These are phyloP conservation scores for Tyrophagus putrescentiae DNA, from an alignment of 1,140 invertebrate species.

Conservation along the genomic window DNA sequence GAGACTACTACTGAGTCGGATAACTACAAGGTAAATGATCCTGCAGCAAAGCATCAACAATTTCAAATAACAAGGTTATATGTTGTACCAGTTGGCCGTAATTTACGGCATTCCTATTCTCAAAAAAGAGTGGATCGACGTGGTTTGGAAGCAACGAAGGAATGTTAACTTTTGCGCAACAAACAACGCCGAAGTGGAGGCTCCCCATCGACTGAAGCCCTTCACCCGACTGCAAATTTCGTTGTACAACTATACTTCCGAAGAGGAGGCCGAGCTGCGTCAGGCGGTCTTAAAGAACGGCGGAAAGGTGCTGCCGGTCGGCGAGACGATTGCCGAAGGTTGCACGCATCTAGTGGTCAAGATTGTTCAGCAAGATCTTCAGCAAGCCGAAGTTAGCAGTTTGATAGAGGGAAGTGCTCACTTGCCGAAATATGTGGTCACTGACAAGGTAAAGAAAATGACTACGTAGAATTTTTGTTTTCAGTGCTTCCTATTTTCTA, in stretches of 20 bases:
- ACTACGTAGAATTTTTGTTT: not conserved
- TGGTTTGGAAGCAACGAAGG: conserved; percentile 58
- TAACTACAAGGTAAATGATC: conserved; percentile 51
- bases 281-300: conserved; percentile 40
- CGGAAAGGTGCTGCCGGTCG: conserved; percentile 51
- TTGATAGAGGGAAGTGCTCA: conserved; percentile 17
- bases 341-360: conserved; percentile 73
- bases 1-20: conserved; percentile 67
- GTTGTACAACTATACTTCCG: conserved; percentile 72
- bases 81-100: conserved; percentile 46
- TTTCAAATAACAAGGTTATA: conserved; percentile 5
- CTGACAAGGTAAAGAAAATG: conserved; percentile 12
- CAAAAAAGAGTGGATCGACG: conserved; percentile 66
- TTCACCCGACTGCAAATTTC: conserved; percentile 70
- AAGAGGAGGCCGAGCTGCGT: conserved; percentile 76
- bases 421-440: conserved; percentile 6
- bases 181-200: conserved; percentile 51
- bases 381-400: conserved; percentile 15
- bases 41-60: not conserved
- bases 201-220: conserved; percentile 58
- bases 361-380: conserved; percentile 25
- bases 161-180: conserved; percentile 49
- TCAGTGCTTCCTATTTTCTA: not conserved
- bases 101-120: conserved; percentile 75
- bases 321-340: conserved; percentile 59